These are phyloP conservation scores for Echiichthys vipera DNA, from an alignment of 2,797 vertebrate species.

Conservation along the genomic window DNA sequence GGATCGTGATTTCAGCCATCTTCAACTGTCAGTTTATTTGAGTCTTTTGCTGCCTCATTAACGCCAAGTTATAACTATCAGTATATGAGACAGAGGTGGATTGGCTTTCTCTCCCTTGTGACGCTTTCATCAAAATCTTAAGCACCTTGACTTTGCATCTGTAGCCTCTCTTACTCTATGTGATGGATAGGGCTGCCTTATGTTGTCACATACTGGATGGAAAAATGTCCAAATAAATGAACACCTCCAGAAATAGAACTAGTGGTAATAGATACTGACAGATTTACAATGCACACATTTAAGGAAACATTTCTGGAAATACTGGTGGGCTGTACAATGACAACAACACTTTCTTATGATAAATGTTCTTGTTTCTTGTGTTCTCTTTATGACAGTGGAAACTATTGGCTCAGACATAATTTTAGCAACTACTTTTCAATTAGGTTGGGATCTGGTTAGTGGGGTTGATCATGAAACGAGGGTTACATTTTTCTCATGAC, in stretches of 20 bases:
- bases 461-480: neutral
- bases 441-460: conserved; percentile 7
- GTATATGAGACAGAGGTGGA: neutral
- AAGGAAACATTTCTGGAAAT: neutral
- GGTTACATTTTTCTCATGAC: conserved; percentile 25
- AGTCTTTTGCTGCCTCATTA: conserved; percentile 5
- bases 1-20: conserved; percentile 2
- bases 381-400: conserved; percentile 13
- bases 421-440: conserved; percentile 7
- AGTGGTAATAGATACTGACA: neutral
- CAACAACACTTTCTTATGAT: neutral
- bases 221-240: neutral
- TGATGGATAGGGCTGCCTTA: neutral
- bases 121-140: neutral
- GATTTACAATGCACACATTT: neutral
- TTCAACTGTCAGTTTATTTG: conserved; percentile 13
- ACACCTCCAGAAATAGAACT: neutral
- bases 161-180: neutral
- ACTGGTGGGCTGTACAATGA: neutral
- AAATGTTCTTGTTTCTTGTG: neutral
- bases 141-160: neutral
- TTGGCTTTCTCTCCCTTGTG: conserved; percentile 6
- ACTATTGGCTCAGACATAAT: neutral
- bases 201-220: neutral
- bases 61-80: neutral